Evolutionary conservation across 2,888 invertebrate species (phyloP).

Genomic region (Pterostichus niger): DNA sequence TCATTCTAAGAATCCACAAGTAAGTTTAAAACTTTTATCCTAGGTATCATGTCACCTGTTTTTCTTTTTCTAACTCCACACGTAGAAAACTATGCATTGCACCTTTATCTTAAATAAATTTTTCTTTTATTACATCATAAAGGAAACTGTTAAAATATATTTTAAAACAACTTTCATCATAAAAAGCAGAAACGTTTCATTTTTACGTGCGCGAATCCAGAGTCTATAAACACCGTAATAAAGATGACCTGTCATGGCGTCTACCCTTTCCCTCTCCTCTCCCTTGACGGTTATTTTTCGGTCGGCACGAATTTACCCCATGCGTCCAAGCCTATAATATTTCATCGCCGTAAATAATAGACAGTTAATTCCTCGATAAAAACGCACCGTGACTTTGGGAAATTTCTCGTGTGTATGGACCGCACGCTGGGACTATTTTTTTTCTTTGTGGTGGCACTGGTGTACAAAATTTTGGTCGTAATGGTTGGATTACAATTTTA

Average conservation of each 20-base stretch:
- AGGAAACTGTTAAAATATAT: conserved; percentile 64
- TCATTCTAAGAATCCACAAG: not conserved
- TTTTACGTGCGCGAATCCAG: conserved; percentile 52
- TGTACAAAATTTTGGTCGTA: conserved; percentile 25
- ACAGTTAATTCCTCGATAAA: conserved; percentile 63
- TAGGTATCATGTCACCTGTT: conserved; percentile 31
- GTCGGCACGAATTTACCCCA: conserved; percentile 49
- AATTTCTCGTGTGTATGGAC: conserved; percentile 41
- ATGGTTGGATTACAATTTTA: conserved; percentile 44
- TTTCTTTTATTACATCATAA: conserved; percentile 59
- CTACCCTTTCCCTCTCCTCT: conserved; percentile 2
- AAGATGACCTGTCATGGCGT: conserved; percentile 55
- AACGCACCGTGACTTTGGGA: conserved; percentile 63
- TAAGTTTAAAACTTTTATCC: conserved; percentile 40
- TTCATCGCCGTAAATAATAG: conserved; percentile 65
- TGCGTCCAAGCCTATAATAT: conserved; percentile 58
- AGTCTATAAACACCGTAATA: conserved; percentile 63
- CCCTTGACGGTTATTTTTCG: conserved; percentile 35
- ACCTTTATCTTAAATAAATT: conserved; percentile 54
- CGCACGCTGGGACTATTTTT: conserved; percentile 47
- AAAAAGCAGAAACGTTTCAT: conserved; percentile 58
- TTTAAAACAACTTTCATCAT: conserved; percentile 63
- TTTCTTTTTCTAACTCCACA: not conserved
- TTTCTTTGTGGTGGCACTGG: not conserved
- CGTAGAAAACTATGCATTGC: conserved; percentile 33